A percentile compares a stretch with the other conserved stretches of the same genome.
These are phyloP conservation scores for Acrocyrtus sp. DNA, from an alignment of 2,888 invertebrate species.

Conservation along the genomic window DNA sequence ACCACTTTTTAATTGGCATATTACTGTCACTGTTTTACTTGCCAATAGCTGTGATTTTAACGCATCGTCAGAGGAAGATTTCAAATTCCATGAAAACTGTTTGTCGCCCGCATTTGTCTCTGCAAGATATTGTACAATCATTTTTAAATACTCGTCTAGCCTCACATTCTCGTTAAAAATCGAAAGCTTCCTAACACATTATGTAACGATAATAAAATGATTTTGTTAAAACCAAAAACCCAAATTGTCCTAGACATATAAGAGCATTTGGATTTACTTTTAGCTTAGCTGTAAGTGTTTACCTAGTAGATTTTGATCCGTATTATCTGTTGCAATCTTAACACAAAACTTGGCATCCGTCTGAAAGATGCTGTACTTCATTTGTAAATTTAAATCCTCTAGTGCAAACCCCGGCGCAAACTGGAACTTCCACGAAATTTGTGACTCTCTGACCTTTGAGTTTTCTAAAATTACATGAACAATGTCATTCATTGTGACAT, in stretches of 20 bases:
- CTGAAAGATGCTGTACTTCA: constrained; percentile 43
- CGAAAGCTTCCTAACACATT: constrained; percentile 29
- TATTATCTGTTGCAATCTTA: constrained; percentile 7
- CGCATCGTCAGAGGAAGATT: constrained; percentile 6
- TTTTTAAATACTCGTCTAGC: no score
- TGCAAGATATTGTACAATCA: constrained; percentile 30
- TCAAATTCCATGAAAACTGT: constrained; percentile 42
- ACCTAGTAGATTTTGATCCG: constrained; percentile 24
- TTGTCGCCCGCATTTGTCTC: constrained; percentile 44
- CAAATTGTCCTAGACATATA: background rate
- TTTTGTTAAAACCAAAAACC: no score
- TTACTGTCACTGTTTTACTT: constrained; percentile 40
- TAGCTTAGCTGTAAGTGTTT: background rate
- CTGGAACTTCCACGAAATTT: constrained; percentile 35
- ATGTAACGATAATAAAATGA: constrained; percentile 7
- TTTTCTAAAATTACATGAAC: constrained; percentile 25
- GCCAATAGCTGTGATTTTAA: constrained; percentile 9
- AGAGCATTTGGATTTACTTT: no score
- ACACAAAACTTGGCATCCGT: constrained; percentile 26
- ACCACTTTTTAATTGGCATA: constrained; percentile 71
- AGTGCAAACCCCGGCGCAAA: constrained; percentile 17
- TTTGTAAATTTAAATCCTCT: constrained; percentile 12
- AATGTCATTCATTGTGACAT: background rate
- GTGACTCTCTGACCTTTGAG: constrained; percentile 13
- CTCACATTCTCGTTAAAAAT: background rate